Evolutionary conservation across 1,140 invertebrate species (phyloP), one percentile per base, ranked within the genome.

Genomic region (Littorina saxatilis): DNA sequence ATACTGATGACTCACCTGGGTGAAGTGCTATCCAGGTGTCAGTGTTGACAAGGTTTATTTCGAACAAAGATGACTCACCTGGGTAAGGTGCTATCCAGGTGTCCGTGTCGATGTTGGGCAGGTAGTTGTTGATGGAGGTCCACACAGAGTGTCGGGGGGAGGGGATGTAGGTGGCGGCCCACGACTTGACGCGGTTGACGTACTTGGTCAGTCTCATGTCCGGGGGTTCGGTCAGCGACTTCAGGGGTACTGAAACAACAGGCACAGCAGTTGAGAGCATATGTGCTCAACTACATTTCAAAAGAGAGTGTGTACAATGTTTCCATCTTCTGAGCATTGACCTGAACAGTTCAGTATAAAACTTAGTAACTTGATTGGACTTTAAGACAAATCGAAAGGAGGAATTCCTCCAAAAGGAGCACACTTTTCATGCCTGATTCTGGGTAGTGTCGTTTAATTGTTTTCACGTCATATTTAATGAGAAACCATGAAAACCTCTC

Each of bases 231-330:
- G 97, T 96, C 88, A 98, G 97, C 0, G 96, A 95, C 88, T 97
- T 96, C 96, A 96, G 96, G 0, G 96, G 96, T 93, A 98, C 95
- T 0, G 97, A 96, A 27, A 47, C n/a, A n/a, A n/a, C n/a, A n/a
- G n/a, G n/a, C n/a, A n/a, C n/a, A n/a, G n/a, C n/a, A n/a, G n/a
- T n/a, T n/a, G n/a, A n/a, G n/a, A n/a, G n/a, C n/a, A n/a, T n/a
- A n/a, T n/a, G n/a, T n/a, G n/a, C n/a, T n/a, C n/a, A n/a, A n/a
- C n/a, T n/a, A n/a, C n/a, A n/a, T n/a, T n/a, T n/a, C n/a, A n/a
- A n/a, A n/a, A n/a, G n/a, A n/a, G n/a, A n/a, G n/a, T n/a, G n/a
- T n/a, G n/a, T n/a, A n/a, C n/a, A n/a, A n/a, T n/a, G n/a, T n/a
- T n/a, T n/a, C n/a, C n/a, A n/a, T n/a, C n/a, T n/a, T n/a, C n/a